Conservation (phyloP, 1,140 invertebrate species). For the Pseudomyrmex concolor region DNA sequence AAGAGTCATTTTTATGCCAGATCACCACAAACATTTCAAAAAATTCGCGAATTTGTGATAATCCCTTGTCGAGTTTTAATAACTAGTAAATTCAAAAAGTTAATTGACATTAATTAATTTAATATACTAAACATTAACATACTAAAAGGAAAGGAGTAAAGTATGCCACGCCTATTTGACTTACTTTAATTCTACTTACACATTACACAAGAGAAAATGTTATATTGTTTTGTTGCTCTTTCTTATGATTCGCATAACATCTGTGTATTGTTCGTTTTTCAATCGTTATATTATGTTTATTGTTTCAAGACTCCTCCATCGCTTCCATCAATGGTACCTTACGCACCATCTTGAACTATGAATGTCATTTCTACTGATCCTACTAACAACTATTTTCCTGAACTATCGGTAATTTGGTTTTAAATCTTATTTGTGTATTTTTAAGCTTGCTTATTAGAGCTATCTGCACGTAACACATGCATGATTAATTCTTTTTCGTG, state of each 20-base stretch:
- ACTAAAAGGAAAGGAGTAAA: neutral
- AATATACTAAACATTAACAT: neutral
- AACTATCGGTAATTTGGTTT: conserved; percentile 75
- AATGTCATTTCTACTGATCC: conserved; percentile 78
- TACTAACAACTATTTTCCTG: conserved; percentile 80
- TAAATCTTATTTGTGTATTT: conserved; percentile 48
- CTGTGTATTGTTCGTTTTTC: conserved; percentile 44
- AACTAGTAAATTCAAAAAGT: neutral
- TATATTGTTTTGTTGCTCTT: conserved; percentile 8
- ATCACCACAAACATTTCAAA: conserved; percentile 7
- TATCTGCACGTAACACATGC: neutral
- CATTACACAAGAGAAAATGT: neutral
- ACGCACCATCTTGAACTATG: conserved; percentile 81
- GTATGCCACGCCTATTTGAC: too few relatives aligned
- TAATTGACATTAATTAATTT: too few relatives aligned
- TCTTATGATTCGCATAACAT: conserved; percentile 1
- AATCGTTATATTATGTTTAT: conserved; percentile 64
- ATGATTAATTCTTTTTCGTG: conserved; percentile 8
- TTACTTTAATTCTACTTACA: too few relatives aligned
- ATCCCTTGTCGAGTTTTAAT: neutral
- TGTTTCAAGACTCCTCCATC: conserved; percentile 80
- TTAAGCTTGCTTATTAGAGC: conserved; percentile 47
- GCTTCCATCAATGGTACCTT: conserved; percentile 81
- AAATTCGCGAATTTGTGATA: conserved; percentile 20
- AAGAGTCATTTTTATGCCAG: neutral